Evolutionary conservation across 2,113 vertebrate species (phyloP).

Genomic region (Vulpes lagopus): DNA sequence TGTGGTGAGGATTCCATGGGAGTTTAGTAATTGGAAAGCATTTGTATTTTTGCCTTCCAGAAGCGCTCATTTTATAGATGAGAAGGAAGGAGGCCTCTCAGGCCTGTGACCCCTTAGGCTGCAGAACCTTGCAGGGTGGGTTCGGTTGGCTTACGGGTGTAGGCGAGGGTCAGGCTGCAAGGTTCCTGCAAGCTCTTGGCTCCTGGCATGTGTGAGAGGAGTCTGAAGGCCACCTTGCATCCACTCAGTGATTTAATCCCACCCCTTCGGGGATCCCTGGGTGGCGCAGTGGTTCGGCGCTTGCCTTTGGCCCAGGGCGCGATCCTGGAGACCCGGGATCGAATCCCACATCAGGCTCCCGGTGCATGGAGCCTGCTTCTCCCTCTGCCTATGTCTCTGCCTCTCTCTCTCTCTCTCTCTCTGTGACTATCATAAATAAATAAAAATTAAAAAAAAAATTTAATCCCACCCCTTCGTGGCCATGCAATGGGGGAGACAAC

Average conservation of each 20-base stretch:
- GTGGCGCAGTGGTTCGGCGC: too few relatives aligned
- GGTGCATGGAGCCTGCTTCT: too few relatives aligned
- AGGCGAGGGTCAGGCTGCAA: background rate
- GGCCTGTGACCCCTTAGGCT: background rate
- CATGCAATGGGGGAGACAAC: background rate
- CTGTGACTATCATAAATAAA: too few relatives aligned
- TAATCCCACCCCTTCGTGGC: background rate
- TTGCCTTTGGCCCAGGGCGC: too few relatives aligned
- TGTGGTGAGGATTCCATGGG: background rate
- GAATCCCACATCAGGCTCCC: too few relatives aligned
- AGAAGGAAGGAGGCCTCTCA: background rate
- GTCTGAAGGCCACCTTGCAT: background rate
- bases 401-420: too few relatives aligned
- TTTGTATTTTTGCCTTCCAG: background rate
- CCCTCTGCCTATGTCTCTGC: too few relatives aligned
- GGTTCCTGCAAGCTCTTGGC: background rate
- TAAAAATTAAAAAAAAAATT: too few relatives aligned
- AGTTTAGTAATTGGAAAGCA: background rate
- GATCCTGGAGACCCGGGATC: too few relatives aligned
- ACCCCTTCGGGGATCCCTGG: too few relatives aligned
- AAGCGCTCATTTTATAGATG: background rate
- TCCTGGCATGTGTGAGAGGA: background rate
- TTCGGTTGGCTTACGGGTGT: background rate
- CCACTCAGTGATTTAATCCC: background rate
- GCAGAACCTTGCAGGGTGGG: background rate